A percentile compares a stretch with the other conserved stretches of the same genome.
Conservation (phyloP, 2,888 invertebrate species). For the Heliconius ismenius region DNA sequence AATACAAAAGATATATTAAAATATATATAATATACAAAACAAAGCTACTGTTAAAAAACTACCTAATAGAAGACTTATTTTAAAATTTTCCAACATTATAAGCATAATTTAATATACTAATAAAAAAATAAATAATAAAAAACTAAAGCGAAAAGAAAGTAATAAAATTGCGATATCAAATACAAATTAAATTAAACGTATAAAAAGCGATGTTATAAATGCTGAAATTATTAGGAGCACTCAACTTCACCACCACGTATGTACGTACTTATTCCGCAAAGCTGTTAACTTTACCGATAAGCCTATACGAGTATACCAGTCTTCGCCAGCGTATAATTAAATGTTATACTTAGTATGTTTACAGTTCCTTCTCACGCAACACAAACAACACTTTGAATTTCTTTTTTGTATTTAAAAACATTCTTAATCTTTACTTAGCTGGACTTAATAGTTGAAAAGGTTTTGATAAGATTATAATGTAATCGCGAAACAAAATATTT, state of each 20-base stretch:
- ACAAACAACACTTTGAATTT: slow-evolving; percentile 47
- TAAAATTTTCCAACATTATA: background rate
- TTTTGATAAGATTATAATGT: background rate
- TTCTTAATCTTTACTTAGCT: slow-evolving; percentile 26
- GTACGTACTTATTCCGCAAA: slow-evolving; percentile 36
- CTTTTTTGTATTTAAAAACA: slow-evolving; percentile 32
- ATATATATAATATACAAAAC: background rate
- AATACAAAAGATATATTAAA: background rate
- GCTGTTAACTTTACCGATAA: slow-evolving; percentile 54
- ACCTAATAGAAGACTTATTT: background rate
- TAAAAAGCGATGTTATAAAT: slow-evolving; percentile 6
- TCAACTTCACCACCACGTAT: slow-evolving; percentile 32
- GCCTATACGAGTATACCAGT: slow-evolving; percentile 52
- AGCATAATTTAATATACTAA: background rate
- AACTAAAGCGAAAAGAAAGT: background rate
- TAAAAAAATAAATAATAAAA: background rate
- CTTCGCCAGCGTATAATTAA: slow-evolving; percentile 70
- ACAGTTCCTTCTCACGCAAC: slow-evolving; percentile 68
- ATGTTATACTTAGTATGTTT: slow-evolving; percentile 69
- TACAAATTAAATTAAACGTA: slow-evolving; percentile 1
- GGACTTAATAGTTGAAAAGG: background rate
- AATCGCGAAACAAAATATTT: background rate
- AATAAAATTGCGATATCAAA: background rate
- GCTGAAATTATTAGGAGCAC: slow-evolving; percentile 30
- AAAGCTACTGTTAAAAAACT: background rate